Evolutionary conservation across 2,797 vertebrate species (phyloP).

Genomic region (Numenius phaeopus): DNA sequence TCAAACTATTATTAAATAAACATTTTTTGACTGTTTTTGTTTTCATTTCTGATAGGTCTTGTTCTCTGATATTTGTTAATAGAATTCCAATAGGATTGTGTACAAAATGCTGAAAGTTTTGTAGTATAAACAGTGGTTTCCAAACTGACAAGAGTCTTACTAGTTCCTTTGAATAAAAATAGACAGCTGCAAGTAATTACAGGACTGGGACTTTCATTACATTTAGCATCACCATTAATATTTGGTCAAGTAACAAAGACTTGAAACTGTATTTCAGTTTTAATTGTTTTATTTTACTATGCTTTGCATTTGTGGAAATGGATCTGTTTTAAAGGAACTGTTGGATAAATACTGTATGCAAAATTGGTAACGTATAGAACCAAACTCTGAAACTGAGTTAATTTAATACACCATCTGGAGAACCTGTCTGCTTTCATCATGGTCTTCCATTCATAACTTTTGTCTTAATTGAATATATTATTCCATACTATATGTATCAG

Average conservation of each 20-base stretch:
- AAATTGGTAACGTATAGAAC: background rate
- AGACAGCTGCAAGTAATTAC: conserved; percentile 2
- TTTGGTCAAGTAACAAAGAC: conserved; percentile 13
- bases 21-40: background rate
- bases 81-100: background rate
- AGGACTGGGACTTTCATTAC: background rate
- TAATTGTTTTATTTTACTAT: background rate
- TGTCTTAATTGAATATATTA: background rate
- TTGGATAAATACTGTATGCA: background rate
- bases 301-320: background rate
- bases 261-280: background rate
- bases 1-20: background rate
- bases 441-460: background rate
- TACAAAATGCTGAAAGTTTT: background rate
- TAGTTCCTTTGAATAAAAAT: background rate
- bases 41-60: background rate
- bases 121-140: background rate
- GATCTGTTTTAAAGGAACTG: background rate
- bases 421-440: background rate
- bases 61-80: background rate
- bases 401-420: background rate
- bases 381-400: background rate
- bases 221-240: background rate
- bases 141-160: background rate
- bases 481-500: background rate